Evolutionary conservation across 2,888 invertebrate genomes (phyloP), one percentile per base, ranked within the genome.

Genomic region (Trimorus sp.): DNA sequence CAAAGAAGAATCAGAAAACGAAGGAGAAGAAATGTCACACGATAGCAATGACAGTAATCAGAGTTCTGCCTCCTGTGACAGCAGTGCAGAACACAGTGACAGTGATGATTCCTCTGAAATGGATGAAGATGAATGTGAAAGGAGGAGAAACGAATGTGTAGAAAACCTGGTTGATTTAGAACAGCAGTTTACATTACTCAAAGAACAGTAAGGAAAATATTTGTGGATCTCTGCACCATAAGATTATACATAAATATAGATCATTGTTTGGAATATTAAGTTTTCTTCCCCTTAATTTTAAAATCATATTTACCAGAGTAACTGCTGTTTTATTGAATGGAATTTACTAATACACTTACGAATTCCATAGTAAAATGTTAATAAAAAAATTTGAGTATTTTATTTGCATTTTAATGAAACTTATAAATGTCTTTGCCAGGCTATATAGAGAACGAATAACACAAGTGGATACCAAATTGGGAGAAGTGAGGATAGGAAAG

Each of bases 51-150:
- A 91, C 14, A 91, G 91, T 76, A 91, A 91, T 73, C 90, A 90
- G 36, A 90, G 90, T 69, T 90, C 91, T 38, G 90, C 88, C 42
- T 91, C 91, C 8, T 91, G 94, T 86, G 96, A 96, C 86, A 95
- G 96, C 84, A 95, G 95, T 83, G 93, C 92, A 66, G 96, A 96
- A 87, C 95, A 96, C 87, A 95, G 94, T 73, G 95, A 96, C 87
- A 96, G 96, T 14, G 96, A 96, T 92, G 96, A 96, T 91, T 96
- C 96, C 78, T 95, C 95, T 73, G 98, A 98, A 92, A 96, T 98
- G 96, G 98, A 98, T 91, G 98, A 97, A 90, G 96, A 95, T 84
- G 98, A 98, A 92, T 98, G 97, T 87, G 98, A 98, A 89, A 94
- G 95, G 77, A 93, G 97, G 69, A 93, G 97, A 84, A 95, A 94